Evolutionary conservation across 2,888 invertebrate species (phyloP).

Genomic region (Cataglyphis livida): DNA sequence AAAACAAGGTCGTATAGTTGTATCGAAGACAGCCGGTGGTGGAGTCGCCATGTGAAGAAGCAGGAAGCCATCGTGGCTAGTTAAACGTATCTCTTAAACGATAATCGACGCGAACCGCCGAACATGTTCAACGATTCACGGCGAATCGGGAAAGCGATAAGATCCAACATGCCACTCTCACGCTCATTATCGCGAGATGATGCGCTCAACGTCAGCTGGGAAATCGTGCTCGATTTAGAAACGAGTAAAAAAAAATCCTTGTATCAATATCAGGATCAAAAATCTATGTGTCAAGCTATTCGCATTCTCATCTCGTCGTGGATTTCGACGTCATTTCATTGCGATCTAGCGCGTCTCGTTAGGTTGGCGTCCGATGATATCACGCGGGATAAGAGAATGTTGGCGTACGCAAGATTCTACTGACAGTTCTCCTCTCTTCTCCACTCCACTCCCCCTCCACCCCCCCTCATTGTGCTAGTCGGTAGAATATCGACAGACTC

Average conservation of each 20-base stretch:
- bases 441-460: not conserved
- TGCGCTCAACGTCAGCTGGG: conserved; percentile 24
- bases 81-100: conserved; percentile 7
- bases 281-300: not conserved
- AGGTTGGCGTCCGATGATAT: conserved; percentile 54
- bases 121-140: conserved; percentile 13
- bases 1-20: conserved; percentile 32
- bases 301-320: not conserved
- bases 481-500: conserved; percentile 37
- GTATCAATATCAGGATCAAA: not conserved
- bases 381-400: conserved; percentile 43
- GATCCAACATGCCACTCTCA: conserved; percentile 1
- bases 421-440: not conserved
- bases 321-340: conserved; percentile 16
- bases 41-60: conserved; percentile 15
- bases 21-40: not conserved
- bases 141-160: conserved; percentile 41
- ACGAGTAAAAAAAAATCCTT: not conserved
- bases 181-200: conserved; percentile 47
- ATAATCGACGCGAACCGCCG: conserved; percentile 16
- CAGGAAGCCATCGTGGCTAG: conserved; percentile 22
- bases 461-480: not conserved
- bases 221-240: conserved; percentile 24
- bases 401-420: conserved; percentile 29
- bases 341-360: conserved; percentile 30